A percentile compares a stretch with the other conserved stretches of the same genome.
phyloP scores from a whole-genome alignment of 2,888 invertebrate genomes.

The Drosophila kuntzei region DNA sequence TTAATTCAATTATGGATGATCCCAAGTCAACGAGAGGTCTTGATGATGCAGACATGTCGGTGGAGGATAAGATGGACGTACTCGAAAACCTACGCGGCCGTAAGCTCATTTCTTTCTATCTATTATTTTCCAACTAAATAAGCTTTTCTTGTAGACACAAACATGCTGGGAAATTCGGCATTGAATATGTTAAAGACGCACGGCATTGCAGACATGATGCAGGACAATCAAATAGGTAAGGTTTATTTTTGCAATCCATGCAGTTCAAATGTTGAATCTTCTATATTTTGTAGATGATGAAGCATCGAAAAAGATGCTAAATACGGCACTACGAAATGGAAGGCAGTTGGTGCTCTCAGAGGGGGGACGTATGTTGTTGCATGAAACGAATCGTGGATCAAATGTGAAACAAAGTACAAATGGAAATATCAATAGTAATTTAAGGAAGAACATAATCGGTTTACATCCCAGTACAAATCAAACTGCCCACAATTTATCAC shows the following conservation, averaged over 20 bases:
- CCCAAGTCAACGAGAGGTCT: conserved; percentile 38
- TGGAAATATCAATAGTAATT: conserved; percentile 45
- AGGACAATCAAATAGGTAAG: conserved; percentile 87
- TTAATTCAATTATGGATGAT: conserved; percentile 84
- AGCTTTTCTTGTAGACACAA: conserved; percentile 64
- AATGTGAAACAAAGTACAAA: conserved; percentile 52
- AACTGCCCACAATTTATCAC: conserved; percentile 44
- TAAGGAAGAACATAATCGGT: conserved; percentile 46
- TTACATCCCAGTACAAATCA: conserved; percentile 46
- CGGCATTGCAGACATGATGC: conserved; percentile 93
- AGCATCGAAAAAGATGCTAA: conserved; percentile 88
- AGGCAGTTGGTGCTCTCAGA: conserved; percentile 94
- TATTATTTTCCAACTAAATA: not conserved
- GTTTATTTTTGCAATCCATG: not conserved
- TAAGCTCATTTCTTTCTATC: conserved; percentile 22
- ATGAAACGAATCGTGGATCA: conserved; percentile 84
- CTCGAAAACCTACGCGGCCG: conserved; percentile 67
- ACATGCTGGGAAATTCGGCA: conserved; percentile 78
- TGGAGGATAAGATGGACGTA: conserved; percentile 75
- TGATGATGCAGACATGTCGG: conserved; percentile 71
- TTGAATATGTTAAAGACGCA: conserved; percentile 92
- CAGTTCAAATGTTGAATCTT: not conserved
- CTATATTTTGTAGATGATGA: conserved; percentile 87
- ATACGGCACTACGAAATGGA: conserved; percentile 93
- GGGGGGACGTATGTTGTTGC: conserved; percentile 91